phyloP scores from a whole-genome alignment of 2,888 invertebrate species.

The Agonopterix subpropinquella region DNA sequence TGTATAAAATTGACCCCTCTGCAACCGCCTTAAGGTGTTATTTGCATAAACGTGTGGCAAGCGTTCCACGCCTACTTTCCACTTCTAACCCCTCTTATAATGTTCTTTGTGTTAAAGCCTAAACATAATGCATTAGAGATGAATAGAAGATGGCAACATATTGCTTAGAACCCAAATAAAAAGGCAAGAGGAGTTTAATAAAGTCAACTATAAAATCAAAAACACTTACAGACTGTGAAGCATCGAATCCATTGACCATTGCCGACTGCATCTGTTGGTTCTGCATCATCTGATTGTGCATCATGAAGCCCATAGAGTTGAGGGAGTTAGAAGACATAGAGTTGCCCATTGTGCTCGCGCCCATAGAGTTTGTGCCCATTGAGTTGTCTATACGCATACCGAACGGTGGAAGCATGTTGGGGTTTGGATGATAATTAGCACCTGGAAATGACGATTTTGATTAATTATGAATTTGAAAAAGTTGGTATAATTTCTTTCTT shows the following conservation, averaged over 20 bases:
- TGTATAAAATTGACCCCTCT: too few species aligned
- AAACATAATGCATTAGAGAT: too few species aligned
- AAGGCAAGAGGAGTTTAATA: background rate
- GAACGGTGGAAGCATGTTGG: constrained; percentile 68
- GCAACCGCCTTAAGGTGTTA: too few species aligned
- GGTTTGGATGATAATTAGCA: constrained; percentile 70
- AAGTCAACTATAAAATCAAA: background rate
- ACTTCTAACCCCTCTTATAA: too few species aligned
- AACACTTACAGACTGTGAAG: constrained; percentile 49
- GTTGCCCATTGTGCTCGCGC: constrained; percentile 16
- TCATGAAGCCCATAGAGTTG: constrained; percentile 31
- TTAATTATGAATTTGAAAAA: too few species aligned
- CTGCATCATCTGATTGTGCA: constrained; percentile 48
- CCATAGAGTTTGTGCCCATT: constrained; percentile 24
- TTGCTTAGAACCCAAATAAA: too few species aligned
- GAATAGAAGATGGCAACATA: too few species aligned
- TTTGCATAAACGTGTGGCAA: too few species aligned
- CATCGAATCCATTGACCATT: constrained; percentile 58
- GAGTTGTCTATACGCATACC: constrained; percentile 68
- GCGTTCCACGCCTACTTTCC: too few species aligned
- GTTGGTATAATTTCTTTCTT: too few species aligned
- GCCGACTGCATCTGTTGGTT: constrained; percentile 29
- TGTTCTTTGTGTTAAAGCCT: too few species aligned
- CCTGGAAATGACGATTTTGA: constrained; percentile 34
- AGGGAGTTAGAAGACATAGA: constrained; percentile 13